Conservation (phyloP, 2,113 vertebrate species). For the Xerus inauris region DNA sequence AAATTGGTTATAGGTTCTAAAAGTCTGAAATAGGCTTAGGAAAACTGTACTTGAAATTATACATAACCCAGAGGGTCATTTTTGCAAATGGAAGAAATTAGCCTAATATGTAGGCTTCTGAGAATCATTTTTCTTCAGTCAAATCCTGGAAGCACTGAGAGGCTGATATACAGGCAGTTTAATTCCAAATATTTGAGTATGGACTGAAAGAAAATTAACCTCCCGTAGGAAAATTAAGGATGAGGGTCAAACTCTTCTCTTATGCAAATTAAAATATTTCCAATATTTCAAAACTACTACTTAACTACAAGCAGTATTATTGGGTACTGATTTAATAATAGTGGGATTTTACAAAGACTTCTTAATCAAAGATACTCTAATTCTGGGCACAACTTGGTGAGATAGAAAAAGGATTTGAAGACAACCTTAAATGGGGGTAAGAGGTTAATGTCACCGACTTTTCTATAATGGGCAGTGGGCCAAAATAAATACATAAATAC, state of each 20-base stretch:
- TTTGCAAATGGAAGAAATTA: conserved; percentile 40
- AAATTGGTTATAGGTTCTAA: neutral
- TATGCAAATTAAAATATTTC: neutral
- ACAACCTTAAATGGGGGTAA: neutral
- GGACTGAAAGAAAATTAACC: neutral
- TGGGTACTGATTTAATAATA: neutral
- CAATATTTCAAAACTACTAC: neutral
- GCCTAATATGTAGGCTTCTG: neutral
- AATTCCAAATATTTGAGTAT: neutral
- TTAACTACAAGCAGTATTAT: neutral
- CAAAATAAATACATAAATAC: too few species aligned
- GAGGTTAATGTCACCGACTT: neutral
- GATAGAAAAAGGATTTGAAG: neutral
- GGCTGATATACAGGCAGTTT: neutral
- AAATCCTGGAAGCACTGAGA: neutral
- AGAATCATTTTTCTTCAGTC: neutral
- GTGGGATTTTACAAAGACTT: neutral
- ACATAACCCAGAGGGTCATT: neutral
- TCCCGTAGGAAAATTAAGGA: neutral
- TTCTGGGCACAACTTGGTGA: neutral
- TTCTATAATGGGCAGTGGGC: accelerated
- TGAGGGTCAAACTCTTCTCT: neutral
- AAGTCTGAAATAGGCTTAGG: neutral
- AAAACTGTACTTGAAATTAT: conserved; percentile 3
- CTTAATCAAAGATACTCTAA: neutral